Base-by-base conservation (phyloP, 2,113 vertebrate genomes). In the Peromyscus leucopus region DNA sequence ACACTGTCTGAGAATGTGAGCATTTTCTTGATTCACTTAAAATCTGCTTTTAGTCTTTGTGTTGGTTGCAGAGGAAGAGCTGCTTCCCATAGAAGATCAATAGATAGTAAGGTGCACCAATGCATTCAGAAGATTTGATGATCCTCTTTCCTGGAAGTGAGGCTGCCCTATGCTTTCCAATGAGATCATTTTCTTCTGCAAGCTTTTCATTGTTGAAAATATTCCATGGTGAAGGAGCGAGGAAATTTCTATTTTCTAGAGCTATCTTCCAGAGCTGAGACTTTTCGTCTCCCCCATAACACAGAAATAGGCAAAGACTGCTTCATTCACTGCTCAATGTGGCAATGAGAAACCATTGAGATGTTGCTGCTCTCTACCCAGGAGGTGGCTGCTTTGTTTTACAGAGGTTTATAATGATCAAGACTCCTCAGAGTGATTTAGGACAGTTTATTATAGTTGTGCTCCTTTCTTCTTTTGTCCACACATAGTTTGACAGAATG, bases 91-190 rank as follows among this genome's bases (percentile, higher is more conserved):
- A 82, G 89, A 63, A 74, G 75, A 97, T 97, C 96, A 95, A 95
- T 84, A 1, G 1, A 67, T 42, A 95, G 59, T 36, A 61, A 24
- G n/a, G 36, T 26, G 88, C 94, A 94, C 67, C 78, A 85, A 36
- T 46, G 74, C 28, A 93, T 91, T 96, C 89, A 79, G 95, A 84
- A 48, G 94, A 71, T 96, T 93, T 98, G 97, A 95, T 97, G 96
- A 92, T 89, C 84, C 92, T 89, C 48, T 97, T 98, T 98, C 93
- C 97, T 97, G 89, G 94, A n/a, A 97, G 95, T 96, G 96, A 96
- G 72, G 59, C 88, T 63, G 76, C 87, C 94, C 89, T 96, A 92
- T 84, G 71, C 82, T 94, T 93, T 95, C 92, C 3, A 61, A 92
- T 98, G 97, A 96, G 90, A 95, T 93, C 65, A 97, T 65, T 55